A percentile compares a stretch with the other conserved stretches of the same genome.
These are phyloP conservation scores for Zosterops borbonicus DNA, from an alignment of 2,113 vertebrate species.

Conservation along the genomic window DNA sequence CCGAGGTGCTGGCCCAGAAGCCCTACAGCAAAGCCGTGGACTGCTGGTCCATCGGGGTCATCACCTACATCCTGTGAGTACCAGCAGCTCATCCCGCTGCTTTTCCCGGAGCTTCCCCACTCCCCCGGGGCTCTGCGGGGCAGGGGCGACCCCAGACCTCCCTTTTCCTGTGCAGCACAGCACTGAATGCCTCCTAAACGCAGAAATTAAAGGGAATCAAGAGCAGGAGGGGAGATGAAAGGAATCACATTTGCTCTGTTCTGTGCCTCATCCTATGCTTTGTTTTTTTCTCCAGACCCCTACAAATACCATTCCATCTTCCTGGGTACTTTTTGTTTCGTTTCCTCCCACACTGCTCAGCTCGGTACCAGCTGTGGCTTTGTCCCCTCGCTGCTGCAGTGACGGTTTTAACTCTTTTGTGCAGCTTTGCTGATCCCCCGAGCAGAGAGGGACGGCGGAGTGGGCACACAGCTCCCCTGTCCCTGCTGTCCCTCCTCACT, in stretches of 20 bases:
- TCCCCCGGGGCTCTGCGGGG: not conserved
- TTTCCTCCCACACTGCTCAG: constrained; percentile 28
- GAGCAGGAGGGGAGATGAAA: not conserved
- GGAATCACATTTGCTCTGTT: not conserved
- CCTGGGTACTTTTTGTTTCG: not conserved
- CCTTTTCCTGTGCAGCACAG: not conserved
- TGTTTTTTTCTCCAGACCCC: not conserved
- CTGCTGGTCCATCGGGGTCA: constrained; percentile 97
- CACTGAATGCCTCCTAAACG: accelerated
- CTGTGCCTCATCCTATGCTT: not conserved
- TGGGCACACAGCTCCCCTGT: not conserved
- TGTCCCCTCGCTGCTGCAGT: not conserved
- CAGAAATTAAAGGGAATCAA: not conserved
- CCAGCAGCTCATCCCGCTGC: not conserved
- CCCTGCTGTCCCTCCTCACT: not conserved
- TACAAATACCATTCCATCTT: not conserved
- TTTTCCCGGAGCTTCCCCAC: accelerated
- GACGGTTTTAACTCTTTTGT: not conserved
- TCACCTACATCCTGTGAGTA: constrained; percentile 95
- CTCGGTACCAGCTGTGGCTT: constrained; percentile 30
- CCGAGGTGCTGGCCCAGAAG: constrained; percentile 90
- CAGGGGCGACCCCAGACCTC: not conserved
- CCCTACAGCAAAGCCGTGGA: constrained; percentile 95
- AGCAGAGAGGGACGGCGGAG: not conserved
- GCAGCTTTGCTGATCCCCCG: not conserved